Conservation (phyloP, 2,113 vertebrate genomes). For the Triplophysa dalaica region DNA sequence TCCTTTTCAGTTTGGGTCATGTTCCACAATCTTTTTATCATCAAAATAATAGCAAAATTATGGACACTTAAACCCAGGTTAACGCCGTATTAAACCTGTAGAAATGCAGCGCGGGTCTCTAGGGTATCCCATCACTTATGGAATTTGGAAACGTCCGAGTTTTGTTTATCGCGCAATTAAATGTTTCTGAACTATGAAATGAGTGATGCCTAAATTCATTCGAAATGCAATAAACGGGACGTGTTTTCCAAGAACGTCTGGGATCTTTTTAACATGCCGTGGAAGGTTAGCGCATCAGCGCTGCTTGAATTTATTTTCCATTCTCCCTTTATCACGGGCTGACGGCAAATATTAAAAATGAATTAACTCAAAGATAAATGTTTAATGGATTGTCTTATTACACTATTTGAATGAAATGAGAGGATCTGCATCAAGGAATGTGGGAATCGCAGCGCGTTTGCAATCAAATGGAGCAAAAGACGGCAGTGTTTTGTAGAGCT, state of each 20-base stretch:
- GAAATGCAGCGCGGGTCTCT: neutral
- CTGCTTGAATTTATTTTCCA: neutral
- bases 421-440: neutral
- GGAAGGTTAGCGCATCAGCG: constrained; percentile 25
- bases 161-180: constrained; percentile 35
- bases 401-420: constrained; percentile 42
- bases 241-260: constrained; percentile 40
- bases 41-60: too few species aligned
- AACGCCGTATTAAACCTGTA: too few species aligned
- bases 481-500: neutral
- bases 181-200: constrained; percentile 27
- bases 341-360: constrained; percentile 44
- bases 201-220: constrained; percentile 13
- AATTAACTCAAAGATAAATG: constrained; percentile 49
- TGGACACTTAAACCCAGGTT: too few species aligned
- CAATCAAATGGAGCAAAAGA: constrained; percentile 16
- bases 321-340: constrained; percentile 31
- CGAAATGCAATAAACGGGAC: constrained; percentile 24
- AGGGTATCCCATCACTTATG: neutral
- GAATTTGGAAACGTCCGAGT: constrained; percentile 1
- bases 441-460: constrained; percentile 9
- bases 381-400: constrained; percentile 47
- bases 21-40: too few species aligned
- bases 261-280: constrained; percentile 35
- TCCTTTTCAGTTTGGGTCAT: too few species aligned